These are phyloP conservation scores for Philopotamus ludificatus DNA, from an alignment of 1,140 invertebrate species.

Conservation along the genomic window DNA sequence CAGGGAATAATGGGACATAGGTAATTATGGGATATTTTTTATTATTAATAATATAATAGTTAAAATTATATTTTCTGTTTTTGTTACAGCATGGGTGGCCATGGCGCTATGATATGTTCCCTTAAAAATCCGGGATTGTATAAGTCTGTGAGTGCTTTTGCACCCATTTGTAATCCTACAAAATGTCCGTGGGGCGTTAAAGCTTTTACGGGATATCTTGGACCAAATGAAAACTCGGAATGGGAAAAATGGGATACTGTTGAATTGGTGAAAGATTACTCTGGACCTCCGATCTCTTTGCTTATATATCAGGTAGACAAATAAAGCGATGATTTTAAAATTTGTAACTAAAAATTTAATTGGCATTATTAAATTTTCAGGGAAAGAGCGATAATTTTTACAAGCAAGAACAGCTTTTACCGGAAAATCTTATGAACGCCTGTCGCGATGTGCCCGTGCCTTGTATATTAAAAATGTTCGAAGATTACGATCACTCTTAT, in stretches of 20 bases:
- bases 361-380: slow-evolving; percentile 52
- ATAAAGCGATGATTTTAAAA: too few species aligned
- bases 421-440: slow-evolving; percentile 77
- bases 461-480: slow-evolving; percentile 74
- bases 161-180: slow-evolving; percentile 90
- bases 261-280: slow-evolving; percentile 78
- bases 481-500: slow-evolving; percentile 96
- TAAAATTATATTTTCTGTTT: slow-evolving; percentile 15
- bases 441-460: slow-evolving; percentile 70
- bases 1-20: slow-evolving; percentile 87
- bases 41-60: slow-evolving; percentile 19
- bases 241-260: slow-evolving; percentile 92
- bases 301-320: slow-evolving; percentile 89
- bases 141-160: slow-evolving; percentile 91
- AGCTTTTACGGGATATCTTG: slow-evolving; percentile 86
- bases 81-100: slow-evolving; percentile 88
- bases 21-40: slow-evolving; percentile 48
- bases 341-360: slow-evolving; percentile 7
- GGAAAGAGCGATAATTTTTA: slow-evolving; percentile 84
- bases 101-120: slow-evolving; percentile 90
- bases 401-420: slow-evolving; percentile 73
- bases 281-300: slow-evolving; percentile 80
- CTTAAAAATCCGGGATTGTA: slow-evolving; percentile 91
- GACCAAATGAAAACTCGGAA: slow-evolving; percentile 64
- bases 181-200: slow-evolving; percentile 85